Percentiles rank a stretch among this genome's conserved stretches.
Evolutionary conservation across 2,113 vertebrate species (phyloP).

Genomic region (Pomatorhinus ruficollis): DNA sequence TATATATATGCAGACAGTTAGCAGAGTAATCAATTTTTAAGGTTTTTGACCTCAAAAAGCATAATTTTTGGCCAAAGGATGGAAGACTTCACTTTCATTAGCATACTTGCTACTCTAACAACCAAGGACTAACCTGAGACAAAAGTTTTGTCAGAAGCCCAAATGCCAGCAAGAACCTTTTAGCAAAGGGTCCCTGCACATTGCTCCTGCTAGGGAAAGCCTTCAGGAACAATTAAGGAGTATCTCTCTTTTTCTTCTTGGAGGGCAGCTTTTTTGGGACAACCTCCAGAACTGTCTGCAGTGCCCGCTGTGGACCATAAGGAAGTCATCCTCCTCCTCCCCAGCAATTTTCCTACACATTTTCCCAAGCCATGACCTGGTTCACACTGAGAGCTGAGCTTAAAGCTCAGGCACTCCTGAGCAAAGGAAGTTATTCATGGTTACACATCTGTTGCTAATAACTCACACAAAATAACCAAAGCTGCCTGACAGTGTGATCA

Average conservation of each 20-base stretch:
- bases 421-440: neutral
- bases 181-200: neutral
- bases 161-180: neutral
- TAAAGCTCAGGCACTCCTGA: neutral
- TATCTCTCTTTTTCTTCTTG: neutral
- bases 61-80: neutral
- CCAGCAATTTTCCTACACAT: neutral
- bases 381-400: neutral
- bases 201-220: neutral
- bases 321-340: neutral
- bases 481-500: neutral
- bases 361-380: neutral
- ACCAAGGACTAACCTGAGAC: neutral
- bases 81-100: neutral
- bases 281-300: neutral
- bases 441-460: neutral
- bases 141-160: neutral
- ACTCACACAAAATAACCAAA: neutral
- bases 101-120: neutral
- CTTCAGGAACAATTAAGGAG: neutral
- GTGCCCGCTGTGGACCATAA: too few relatives aligned
- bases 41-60: neutral
- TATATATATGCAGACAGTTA: fast-evolving
- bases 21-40: neutral
- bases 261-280: neutral